Evolutionary conservation across 2,888 invertebrate species (phyloP), one percentile per base, ranked within the genome.

Genomic region (Augochlorella aurata): DNA sequence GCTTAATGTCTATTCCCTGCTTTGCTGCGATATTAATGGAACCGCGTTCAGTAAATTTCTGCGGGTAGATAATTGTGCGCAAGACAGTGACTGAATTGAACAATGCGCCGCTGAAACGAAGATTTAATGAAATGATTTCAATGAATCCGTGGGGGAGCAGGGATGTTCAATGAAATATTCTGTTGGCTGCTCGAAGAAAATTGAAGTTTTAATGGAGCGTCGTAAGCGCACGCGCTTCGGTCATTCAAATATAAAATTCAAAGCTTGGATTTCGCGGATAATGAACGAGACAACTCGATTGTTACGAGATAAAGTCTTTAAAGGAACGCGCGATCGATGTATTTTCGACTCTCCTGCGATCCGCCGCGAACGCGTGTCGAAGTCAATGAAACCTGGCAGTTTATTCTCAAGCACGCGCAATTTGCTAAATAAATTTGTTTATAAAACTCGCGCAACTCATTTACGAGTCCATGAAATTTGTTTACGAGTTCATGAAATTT

Each of bases 1-100:
- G 66, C 79, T 74, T 65, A 69, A 81, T 58, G 70, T 74, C 76
- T 73, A 72, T 61, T 52, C 52, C 52, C 45, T 24, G 68, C 68
- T 77, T 38, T 72, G 52, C 8, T 21, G 18, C 24, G 29, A 7
- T 16, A n/a, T 18, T 2, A 8, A 5, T 63, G 54, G 21, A 50
- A 54, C 58, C 24, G n/a, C 45, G 61, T 76, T 79, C 67, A n/a
- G 45, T 50, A 66, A 66, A 82, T 74, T 73, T 47, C 58, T 21
- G 69, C 14, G 29, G 70, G 49, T 47, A 65, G 66, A 70, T 61
- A 68, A 54, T 44, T 44, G 49, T 18, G 69, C 38, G 21, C 8
- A 5, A 58, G n/a, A 38, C 38, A 21, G 72, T 8, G 66, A 29
- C 38, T 12, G 70, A 38, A 47, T 74, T 70, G 58, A 74, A 58